Base-by-base conservation (phyloP, 2,888 invertebrate genomes). In the Chromoteleia sp. region DNA sequence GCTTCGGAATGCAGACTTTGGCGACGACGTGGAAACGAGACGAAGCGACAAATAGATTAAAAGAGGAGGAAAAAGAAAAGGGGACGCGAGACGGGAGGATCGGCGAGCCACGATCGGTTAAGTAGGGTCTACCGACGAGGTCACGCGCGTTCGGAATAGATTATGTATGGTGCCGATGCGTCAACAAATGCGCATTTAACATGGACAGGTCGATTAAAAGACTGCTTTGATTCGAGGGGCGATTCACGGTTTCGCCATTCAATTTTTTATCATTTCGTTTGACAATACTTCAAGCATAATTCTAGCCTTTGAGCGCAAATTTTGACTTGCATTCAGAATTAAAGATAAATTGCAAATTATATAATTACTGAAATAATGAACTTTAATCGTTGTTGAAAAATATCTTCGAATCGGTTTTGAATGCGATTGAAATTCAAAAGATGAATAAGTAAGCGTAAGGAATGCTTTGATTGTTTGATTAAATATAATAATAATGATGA, bases 71-170 rank as follows among this genome's bases (percentile, higher is more conserved):
- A 52, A 45, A 63, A 67, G 52, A 61, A 33, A 63, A 25, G 43
- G 59, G 54, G 70, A 77, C 52, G 83, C 61, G 75, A 75, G 70
- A 79, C 79, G 73, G 65, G 43, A 30, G 52, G 41, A 73, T 65
- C 71, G 67, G 45, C 75, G 78, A 82, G 80, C 61, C 52, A 75
- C 82, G 85, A 86, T 84, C 85, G 83, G 83, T 77, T 84, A 84
- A 85, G 84, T 82, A 83, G 84, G 80, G 65, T 84, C 85, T 83
- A 73, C 71, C 83, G 83, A 81, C 83, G 86, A 86, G 85, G 85
- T 85, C 83, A 82, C 76, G 80, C 83, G 75, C 81, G 81, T 79
- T 85, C 67, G 76, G 82, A 86, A 82, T 84, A 83, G 67, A 82
- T 79, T 84, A 79, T 77, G 73, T 78, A 81, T 81, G 76, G 54